Evolutionary conservation across 1,140 invertebrate genomes (phyloP), one percentile per base, ranked within the genome.

Genomic region (Lepidurus couesii): DNA sequence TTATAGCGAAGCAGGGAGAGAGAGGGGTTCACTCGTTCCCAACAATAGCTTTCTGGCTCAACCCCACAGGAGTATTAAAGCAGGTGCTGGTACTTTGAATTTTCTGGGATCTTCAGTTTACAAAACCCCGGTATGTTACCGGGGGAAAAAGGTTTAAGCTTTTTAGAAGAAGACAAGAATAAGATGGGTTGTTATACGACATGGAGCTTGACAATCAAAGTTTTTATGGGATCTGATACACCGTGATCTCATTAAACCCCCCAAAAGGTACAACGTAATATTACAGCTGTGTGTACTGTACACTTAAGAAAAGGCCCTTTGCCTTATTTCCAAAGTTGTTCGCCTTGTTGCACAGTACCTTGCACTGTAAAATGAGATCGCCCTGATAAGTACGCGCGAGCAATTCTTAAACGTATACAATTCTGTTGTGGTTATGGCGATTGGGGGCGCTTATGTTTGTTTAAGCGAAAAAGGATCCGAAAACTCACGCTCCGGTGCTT

Each of bases 171-270:
- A 7, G 16, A 47, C 53, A 65, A 65, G 53, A 13, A 65, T 65
- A 16, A 65, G n/a, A 65, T 21, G 53, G 53, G 53, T 65, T 65
- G 53, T 65, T 65, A 65, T 65, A 65, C 53, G 53, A 65, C 53
- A 65, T 21, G 9, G 53, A 65, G 53, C 53, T 65, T 65, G 53
- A 65, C 53, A 65, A 65, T 65, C 53, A 9, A 65, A 65, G 53
- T 65, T 65, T 65, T 65, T 65, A 65, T 65, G 53, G 53, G 53
- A 65, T n/a, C 47, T 65, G 53, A 65, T 65, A 65, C 53, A 65
- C 53, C 53, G 53, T 65, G 53, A 65, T 65, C 53, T 65, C 53
- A 65, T 65, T 65, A 65, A 65, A 65, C 16, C 5, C 53, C 47
- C 53, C 53, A 7, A 13, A 5, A 21, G 53, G 53, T 65, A 65